phyloP scores from a whole-genome alignment of 2,113 vertebrate genomes.

The Toxotes jaculatrix region DNA sequence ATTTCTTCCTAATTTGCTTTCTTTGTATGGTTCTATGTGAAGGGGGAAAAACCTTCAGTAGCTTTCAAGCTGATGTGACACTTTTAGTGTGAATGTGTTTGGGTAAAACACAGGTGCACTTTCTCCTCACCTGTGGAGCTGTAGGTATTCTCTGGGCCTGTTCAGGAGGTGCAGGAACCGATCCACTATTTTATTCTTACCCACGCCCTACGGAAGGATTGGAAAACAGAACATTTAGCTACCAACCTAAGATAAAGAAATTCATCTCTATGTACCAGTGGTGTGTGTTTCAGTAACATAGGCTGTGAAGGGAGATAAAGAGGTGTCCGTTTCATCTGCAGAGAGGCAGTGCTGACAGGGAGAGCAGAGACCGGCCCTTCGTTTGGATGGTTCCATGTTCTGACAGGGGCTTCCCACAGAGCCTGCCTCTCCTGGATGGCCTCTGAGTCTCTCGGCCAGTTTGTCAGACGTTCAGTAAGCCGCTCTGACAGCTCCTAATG shows the following conservation, averaged over 20 bases:
- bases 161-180: conserved; percentile 96
- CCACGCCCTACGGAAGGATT: conserved; percentile 89
- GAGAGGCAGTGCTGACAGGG: background rate
- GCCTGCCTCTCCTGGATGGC: background rate
- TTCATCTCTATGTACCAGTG: background rate
- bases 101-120: background rate
- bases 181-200: conserved; percentile 98
- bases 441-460: conserved; percentile 18
- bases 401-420: conserved; percentile 55
- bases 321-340: conserved; percentile 5
- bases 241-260: background rate
- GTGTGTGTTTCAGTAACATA: conserved; percentile 1
- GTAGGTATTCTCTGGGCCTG: conserved; percentile 96
- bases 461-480: conserved; percentile 40
- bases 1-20: background rate
- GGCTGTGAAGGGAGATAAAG: background rate
- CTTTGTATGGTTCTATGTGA: background rate
- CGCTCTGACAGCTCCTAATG: conserved; percentile 42
- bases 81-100: background rate
- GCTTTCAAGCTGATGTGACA: background rate
- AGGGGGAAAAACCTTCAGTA: background rate
- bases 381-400: conserved; percentile 46
- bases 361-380: background rate
- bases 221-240: background rate
- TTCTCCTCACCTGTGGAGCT: conserved; percentile 92